Evolutionary conservation across 2,113 vertebrate genomes (phyloP), one percentile per base, ranked within the genome.

Genomic region (Phylloscopus trochilus): DNA sequence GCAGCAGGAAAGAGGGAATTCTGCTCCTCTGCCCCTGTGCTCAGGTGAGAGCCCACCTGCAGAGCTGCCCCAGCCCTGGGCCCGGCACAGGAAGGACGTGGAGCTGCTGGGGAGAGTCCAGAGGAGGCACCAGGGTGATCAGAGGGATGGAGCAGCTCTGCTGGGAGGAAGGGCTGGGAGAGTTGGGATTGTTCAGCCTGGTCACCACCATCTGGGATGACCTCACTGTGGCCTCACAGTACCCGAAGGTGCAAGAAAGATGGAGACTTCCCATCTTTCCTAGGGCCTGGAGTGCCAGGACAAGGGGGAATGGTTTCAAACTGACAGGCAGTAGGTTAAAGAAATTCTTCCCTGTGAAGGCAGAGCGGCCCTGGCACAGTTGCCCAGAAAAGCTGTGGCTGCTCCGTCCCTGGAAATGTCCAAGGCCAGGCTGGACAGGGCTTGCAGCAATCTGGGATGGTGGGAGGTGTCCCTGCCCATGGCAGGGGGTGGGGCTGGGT

Each of bases 221-320:
- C 4, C 37, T 3, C 0, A 52, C 0, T 0, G 21, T 51, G 46
- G 11, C 52, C 1, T 67, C 31, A 0, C 35, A 35, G 52, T 0
- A 0, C 6, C 21, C 68, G 62, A 68, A 52, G 26, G 53, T 6
- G 11, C 37, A 59, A 16, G 21, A 44, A 68, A 37, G 7, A 12
- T 37, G 37, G 44, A 44, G 21, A 43, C 0, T 14, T 39, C 37
- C 37, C 37, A 39, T 39, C 5, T 68, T 43, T 2, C 4, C 21
- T 8, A 27, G 7, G 31, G 9, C 3, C 20, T 86, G 62, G 26
- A 76, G 11, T 43, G 31, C 0, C 70, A 75, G 35, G 4, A 17
- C 37, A 43, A 39, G 3, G 24, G 15, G 8, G 20, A 85, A 58
- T 43, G 35, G 37, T 44, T 51, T 51, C 52, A 11, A 4, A 51